Evolutionary conservation across 30 jellyfish, hydroid and myxozoan species (phyloP).

Genomic region (Nemopilema nomurai): DNA sequence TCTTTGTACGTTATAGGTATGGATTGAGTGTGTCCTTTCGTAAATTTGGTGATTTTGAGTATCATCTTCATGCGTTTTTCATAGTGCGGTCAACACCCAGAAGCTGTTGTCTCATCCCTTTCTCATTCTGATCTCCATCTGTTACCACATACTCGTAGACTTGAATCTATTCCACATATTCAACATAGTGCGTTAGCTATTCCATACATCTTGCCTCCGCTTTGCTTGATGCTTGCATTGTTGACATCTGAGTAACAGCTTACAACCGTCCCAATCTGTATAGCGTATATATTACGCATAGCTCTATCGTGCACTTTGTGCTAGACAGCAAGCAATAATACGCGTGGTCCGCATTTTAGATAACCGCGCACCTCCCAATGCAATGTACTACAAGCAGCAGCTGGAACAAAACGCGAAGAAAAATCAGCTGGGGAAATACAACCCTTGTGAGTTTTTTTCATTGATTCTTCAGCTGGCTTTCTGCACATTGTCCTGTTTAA

Average conservation of each 20-base stretch:
- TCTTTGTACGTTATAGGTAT: conserved; percentile 49
- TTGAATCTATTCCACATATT: no score
- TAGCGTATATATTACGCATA: background rate
- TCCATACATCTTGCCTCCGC: no score
- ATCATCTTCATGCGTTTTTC: no score
- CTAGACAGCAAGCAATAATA: no score
- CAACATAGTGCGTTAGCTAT: no score
- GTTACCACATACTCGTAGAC: no score
- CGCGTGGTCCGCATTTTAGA: conserved; percentile 15
- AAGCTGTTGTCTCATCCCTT: background rate
- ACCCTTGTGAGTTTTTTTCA: conserved; percentile 36
- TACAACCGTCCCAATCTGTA: background rate
- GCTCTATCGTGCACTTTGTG: background rate
- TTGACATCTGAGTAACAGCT: no score
- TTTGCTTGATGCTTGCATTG: no score
- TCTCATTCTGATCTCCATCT: background rate
- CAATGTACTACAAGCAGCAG: conserved; percentile 14
- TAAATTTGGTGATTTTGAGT: no score
- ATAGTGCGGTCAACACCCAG: no score
- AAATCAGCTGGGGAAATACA: conserved; percentile 48
- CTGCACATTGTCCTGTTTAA: background rate
- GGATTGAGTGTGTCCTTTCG: no score
- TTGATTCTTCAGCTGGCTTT: background rate
- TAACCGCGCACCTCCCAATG: conserved; percentile 7
- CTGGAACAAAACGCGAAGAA: conserved; percentile 11